phyloP scores from a whole-genome alignment of 2,888 invertebrate species.

The Mimas tiliae region DNA sequence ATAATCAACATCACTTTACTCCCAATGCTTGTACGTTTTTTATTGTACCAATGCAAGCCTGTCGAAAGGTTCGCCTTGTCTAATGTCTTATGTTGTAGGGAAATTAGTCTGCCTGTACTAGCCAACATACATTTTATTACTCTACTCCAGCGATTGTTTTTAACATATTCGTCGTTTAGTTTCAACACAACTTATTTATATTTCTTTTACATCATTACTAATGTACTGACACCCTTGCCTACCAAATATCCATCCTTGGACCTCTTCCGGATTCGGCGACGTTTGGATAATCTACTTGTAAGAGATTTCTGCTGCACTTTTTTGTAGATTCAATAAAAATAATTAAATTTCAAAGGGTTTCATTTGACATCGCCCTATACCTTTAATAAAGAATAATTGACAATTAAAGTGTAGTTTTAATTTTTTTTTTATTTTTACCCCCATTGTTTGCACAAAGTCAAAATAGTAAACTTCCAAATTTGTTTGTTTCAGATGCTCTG shows the following conservation, averaged over 20 bases:
- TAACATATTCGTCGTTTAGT: neutral
- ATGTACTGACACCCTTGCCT: conserved; percentile 39
- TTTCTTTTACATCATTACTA: conserved; percentile 23
- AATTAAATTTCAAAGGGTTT: conserved; percentile 76
- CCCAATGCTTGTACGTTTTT: too few relatives aligned
- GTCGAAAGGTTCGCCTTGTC: neutral
- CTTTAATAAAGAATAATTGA: conserved; percentile 77
- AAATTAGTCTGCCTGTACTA: neutral
- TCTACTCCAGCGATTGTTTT: neutral
- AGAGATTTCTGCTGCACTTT: conserved; percentile 25
- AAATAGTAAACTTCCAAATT: conserved; percentile 56
- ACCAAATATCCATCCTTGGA: conserved; percentile 27
- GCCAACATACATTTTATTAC: neutral
- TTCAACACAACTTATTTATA: neutral
- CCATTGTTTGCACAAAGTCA: conserved; percentile 36
- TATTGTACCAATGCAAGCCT: neutral
- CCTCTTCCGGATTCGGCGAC: conserved; percentile 18
- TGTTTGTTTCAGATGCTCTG: conserved; percentile 79
- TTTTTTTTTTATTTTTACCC: conserved; percentile 57
- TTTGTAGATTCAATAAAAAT: conserved; percentile 68
- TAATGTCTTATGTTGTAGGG: neutral
- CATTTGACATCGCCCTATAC: conserved; percentile 75
- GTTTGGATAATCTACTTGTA: conserved; percentile 16
- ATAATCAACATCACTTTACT: too few relatives aligned
- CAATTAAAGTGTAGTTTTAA: conserved; percentile 79